phyloP scores from a whole-genome alignment of 2,888 invertebrate genomes.

The Anodontia alba region DNA sequence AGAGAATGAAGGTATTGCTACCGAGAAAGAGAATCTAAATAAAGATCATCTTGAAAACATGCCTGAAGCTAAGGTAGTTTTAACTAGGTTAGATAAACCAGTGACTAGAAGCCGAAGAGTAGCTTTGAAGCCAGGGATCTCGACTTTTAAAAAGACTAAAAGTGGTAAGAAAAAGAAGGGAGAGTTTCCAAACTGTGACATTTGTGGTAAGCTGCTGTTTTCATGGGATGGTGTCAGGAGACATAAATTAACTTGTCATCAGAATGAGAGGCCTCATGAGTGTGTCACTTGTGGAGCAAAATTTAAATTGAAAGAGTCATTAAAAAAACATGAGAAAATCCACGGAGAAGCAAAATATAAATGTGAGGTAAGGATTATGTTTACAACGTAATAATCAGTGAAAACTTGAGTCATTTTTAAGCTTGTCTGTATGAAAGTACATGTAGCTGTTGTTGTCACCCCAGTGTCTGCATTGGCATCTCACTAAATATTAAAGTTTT shows the following conservation, averaged over 20 bases:
- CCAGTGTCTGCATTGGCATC: too few relatives aligned
- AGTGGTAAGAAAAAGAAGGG: neutral
- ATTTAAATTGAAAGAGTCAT: neutral
- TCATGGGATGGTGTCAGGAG: neutral
- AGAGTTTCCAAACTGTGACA: neutral
- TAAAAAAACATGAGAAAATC: neutral
- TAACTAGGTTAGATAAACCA: neutral
- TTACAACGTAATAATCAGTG: too few relatives aligned
- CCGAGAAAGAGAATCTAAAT: neutral
- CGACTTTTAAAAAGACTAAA: neutral
- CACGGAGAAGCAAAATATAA: neutral
- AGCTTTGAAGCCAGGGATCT: neutral
- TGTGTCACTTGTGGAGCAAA: neutral
- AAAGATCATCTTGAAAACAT: neutral
- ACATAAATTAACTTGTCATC: neutral
- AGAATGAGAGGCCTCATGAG: neutral
- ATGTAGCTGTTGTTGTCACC: too few relatives aligned
- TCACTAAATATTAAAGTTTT: too few relatives aligned
- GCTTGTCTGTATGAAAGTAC: too few relatives aligned
- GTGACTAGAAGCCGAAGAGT: too few relatives aligned
- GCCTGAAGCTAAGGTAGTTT: neutral
- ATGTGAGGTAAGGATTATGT: neutral
- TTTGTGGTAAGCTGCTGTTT: slow-evolving; percentile 2
- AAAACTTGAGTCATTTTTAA: too few relatives aligned
- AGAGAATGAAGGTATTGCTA: neutral